Base-by-base conservation (phyloP, 2,888 invertebrate species). In the Pachycephus smyrnensis region DNA sequence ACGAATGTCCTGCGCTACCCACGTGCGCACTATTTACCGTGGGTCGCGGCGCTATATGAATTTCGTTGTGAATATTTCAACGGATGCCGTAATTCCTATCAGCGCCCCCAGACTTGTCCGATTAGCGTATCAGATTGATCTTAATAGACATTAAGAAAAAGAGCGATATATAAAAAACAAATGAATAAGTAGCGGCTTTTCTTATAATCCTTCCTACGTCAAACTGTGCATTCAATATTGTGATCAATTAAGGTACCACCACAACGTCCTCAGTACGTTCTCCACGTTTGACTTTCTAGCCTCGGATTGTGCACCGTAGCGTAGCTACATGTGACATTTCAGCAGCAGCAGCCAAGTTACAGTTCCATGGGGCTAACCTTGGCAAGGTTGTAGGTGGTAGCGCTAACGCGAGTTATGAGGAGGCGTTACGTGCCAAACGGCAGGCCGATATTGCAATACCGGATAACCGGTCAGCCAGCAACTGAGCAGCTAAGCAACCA, bases 1-100 rank as follows among this genome's bases (percentile, higher is more conserved):
- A 79, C 80, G 77, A 76, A 71, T 76, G 69, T 79, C 76, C 68
- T 69, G 73, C 76, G 73, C 76, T 55, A 71, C 79, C 76, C 80
- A 80, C 80, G 77, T 78, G 78, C 78, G 36, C n/a, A 40, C 76
- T 76, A 77, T 77, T 75, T 75, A 75, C 68, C 76, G 31, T 69
- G 71, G 69, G 31, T 73, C 69, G 71, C 75, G 23, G 9, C 15
- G 40, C 40, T 0, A 0, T 55, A 9, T 55, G 23, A 55, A 55
- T 23, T 2, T 55, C 2, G 4, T 4, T 15, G 6, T 2, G 55
- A 55, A 23, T 9, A 23, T 55, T 55, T 23, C 23, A 23, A 9
- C 0, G 23, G 23, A 55, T 2, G 4, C 15, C 55, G 1, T 9
- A 40, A 23, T 37, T 37, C 37, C 12, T 37, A 37, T 40, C 23